phyloP scores from a whole-genome alignment of 2,888 invertebrate genomes.

The Escarpia spicata region DNA sequence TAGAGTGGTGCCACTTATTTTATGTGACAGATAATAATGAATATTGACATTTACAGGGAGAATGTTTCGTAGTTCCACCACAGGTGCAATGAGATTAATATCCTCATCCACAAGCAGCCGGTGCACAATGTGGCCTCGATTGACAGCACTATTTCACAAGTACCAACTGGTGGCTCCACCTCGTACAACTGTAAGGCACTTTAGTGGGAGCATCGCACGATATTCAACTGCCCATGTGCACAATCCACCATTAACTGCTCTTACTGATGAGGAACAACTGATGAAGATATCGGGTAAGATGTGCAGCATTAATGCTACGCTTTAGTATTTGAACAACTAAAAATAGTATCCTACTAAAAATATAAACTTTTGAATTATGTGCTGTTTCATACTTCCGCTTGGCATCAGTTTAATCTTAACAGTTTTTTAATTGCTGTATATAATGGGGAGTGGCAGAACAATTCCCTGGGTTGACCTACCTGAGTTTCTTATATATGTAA shows the following conservation, averaged over 20 bases:
- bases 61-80: not conserved
- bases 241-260: conserved; percentile 22
- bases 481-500: too few species aligned
- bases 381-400: too few species aligned
- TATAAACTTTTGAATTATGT: not conserved
- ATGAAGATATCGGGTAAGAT: conserved; percentile 29
- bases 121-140: not conserved
- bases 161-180: not conserved
- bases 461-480: too few species aligned
- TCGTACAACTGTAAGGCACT: not conserved
- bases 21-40: too few species aligned
- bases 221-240: not conserved
- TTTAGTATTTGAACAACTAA: not conserved
- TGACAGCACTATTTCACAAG: not conserved
- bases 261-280: conserved; percentile 31
- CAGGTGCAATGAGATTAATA: not conserved
- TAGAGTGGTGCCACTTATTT: too few species aligned
- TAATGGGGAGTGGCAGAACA: too few species aligned
- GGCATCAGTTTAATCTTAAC: too few species aligned
- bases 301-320: too few species aligned
- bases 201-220: not conserved
- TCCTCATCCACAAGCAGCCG: not conserved
- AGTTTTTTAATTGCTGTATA: too few species aligned
- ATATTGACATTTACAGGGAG: not conserved
- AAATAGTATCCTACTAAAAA: not conserved